Evolutionary conservation across 2,113 vertebrate genomes (phyloP).

Genomic region (Oncorhynchus mykiss): DNA sequence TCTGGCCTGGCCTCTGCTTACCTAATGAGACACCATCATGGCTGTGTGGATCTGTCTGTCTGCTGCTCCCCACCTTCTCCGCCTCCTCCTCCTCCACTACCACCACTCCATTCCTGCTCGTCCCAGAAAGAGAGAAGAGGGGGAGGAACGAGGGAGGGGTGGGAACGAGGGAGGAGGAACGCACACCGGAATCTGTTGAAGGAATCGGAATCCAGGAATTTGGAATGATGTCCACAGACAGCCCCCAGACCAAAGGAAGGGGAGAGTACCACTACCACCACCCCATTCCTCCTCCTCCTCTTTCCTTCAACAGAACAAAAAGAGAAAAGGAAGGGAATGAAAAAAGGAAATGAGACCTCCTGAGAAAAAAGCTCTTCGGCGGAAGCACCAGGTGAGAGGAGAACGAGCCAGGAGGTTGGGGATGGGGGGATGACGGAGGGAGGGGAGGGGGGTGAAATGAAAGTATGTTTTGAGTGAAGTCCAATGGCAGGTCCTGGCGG

Average conservation of each 20-base stretch:
- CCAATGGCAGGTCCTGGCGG: conserved; percentile 80
- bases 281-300: conserved; percentile 32
- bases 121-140: conserved; percentile 29
- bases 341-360: conserved; percentile 62
- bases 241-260: conserved; percentile 36
- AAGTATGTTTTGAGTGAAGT: conserved; percentile 78
- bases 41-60: conserved; percentile 53
- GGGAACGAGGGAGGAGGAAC: conserved; percentile 35
- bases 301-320: conserved; percentile 18
- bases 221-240: conserved; percentile 54
- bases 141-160: conserved; percentile 19
- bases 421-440: not conserved
- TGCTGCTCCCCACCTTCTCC: conserved; percentile 2
- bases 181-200: conserved; percentile 65
- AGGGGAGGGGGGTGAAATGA: conserved; percentile 5
- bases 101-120: conserved; percentile 44
- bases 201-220: conserved; percentile 54
- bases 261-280: conserved; percentile 23
- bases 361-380: not conserved
- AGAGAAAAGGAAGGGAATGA: conserved; percentile 39
- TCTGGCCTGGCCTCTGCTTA: conserved; percentile 69
- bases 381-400: conserved; percentile 38
- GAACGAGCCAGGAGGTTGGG: not conserved
- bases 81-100: conserved; percentile 33
- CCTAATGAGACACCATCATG: conserved; percentile 75